These are phyloP conservation scores for Pseudolycoriella hygida DNA, from an alignment of 2,888 invertebrate genomes.

Conservation along the genomic window DNA sequence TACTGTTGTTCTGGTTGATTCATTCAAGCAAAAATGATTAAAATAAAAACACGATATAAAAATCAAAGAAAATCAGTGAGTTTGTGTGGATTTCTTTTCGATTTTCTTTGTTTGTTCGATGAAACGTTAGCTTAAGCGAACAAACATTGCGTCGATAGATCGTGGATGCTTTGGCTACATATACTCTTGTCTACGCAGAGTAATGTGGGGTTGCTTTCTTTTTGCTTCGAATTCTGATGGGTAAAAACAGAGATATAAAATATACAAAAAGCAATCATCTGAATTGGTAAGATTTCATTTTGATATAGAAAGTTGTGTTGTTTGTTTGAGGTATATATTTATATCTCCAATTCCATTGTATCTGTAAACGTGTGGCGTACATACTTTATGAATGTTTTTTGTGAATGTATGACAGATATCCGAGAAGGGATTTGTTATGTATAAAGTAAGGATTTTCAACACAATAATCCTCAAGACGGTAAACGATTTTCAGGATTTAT, in stretches of 20 bases:
- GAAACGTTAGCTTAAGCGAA: too few species aligned
- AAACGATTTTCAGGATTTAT: slow-evolving; percentile 7
- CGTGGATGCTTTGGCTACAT: not conserved
- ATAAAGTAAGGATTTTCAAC: slow-evolving; percentile 1
- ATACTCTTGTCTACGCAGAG: not conserved
- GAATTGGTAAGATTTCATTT: slow-evolving; percentile 8
- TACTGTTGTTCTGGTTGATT: not conserved
- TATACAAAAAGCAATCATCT: slow-evolving; percentile 7
- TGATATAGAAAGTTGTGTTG: slow-evolving; percentile 6
- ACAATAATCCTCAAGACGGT: slow-evolving; percentile 6
- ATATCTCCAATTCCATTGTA: not conserved
- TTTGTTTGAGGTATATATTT: not conserved
- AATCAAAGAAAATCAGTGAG: not conserved
- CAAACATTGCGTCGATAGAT: too few species aligned
- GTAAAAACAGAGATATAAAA: not conserved
- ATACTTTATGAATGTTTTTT: too few species aligned
- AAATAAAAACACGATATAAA: not conserved
- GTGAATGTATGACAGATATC: not conserved
- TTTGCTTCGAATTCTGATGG: not conserved
- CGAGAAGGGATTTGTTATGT: not conserved
- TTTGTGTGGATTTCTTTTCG: not conserved
- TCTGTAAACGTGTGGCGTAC: not conserved
- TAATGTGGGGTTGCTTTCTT: not conserved
- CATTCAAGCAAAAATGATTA: not conserved
- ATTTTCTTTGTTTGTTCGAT: not conserved